phyloP scores from a whole-genome alignment of 2,888 invertebrate species.

The Calephelis perditalis region DNA sequence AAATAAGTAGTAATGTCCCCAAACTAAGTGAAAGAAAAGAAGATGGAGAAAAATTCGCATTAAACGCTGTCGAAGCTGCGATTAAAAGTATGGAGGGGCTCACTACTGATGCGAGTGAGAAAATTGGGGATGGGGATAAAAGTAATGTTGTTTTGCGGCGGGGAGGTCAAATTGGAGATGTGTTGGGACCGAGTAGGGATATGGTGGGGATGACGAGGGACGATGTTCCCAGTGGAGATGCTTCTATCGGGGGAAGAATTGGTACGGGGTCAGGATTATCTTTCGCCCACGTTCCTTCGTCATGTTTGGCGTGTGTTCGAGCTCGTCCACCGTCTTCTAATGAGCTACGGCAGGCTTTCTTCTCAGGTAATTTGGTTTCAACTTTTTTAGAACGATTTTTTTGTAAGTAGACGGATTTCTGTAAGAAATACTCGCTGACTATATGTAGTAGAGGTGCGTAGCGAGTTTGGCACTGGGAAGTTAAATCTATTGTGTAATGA shows the following conservation, averaged over 20 bases:
- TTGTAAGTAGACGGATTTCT: no score
- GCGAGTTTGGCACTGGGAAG: no score
- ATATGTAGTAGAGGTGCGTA: no score
- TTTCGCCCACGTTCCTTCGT: slow-evolving; percentile 42
- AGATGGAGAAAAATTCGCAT: background rate
- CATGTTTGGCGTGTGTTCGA: slow-evolving; percentile 62
- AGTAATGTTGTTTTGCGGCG: background rate
- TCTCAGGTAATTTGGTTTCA: slow-evolving; percentile 48
- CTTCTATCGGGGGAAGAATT: background rate
- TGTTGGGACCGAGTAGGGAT: background rate
- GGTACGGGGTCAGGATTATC: no score
- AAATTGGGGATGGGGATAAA: background rate
- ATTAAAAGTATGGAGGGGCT: background rate
- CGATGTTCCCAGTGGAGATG: background rate
- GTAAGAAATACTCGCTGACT: no score
- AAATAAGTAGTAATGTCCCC: background rate
- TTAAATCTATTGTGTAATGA: no score
- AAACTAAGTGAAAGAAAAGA: background rate
- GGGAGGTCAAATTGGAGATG: background rate
- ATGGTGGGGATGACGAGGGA: no score
- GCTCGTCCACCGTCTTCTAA: slow-evolving; percentile 62
- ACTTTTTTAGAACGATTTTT: no score
- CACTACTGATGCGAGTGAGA: background rate
- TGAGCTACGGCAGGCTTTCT: slow-evolving; percentile 68
- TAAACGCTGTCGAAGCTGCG: slow-evolving; percentile 1